Conservation (phyloP, 2,888 invertebrate species). For the Yponomeuta cagnagella region DNA sequence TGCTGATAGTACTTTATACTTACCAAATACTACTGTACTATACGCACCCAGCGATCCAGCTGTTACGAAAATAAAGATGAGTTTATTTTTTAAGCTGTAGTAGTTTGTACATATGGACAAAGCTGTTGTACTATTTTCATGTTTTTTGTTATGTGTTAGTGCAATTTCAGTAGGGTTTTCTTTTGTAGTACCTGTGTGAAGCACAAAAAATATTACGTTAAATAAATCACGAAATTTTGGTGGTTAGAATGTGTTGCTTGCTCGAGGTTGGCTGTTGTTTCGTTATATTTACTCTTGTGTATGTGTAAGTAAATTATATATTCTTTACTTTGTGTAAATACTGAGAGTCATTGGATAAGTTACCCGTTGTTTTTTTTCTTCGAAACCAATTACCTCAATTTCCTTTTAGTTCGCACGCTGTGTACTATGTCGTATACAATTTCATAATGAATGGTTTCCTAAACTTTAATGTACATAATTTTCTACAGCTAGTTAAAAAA, state of each 20-base stretch:
- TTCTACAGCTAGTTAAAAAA: too few relatives aligned
- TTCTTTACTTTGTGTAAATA: conserved; percentile 56
- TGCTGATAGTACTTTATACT: conserved; percentile 19
- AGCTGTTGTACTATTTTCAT: conserved; percentile 5
- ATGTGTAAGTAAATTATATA: conserved; percentile 9
- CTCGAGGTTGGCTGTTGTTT: neutral
- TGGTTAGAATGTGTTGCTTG: neutral
- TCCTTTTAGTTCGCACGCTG: conserved; percentile 65
- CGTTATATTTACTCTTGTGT: neutral
- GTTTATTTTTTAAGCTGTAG: conserved; percentile 7
- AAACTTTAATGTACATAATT: neutral
- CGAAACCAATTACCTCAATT: conserved; percentile 75
- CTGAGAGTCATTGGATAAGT: conserved; percentile 71
- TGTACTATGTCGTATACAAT: conserved; percentile 32
- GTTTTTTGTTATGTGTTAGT: conserved; percentile 23
- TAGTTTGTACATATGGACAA: neutral
- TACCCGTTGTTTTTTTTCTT: conserved; percentile 69
- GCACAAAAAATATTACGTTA: conserved; percentile 5
- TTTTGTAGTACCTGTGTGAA: conserved; percentile 3
- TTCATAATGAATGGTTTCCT: neutral
- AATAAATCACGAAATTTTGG: neutral
- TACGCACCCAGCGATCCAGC: conserved; percentile 32
- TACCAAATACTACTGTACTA: conserved; percentile 55
- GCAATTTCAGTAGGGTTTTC: conserved; percentile 32
- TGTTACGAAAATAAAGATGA: neutral